Evolutionary conservation across 2,888 invertebrate genomes (phyloP).

Genomic region (Drosophila monieri): DNA sequence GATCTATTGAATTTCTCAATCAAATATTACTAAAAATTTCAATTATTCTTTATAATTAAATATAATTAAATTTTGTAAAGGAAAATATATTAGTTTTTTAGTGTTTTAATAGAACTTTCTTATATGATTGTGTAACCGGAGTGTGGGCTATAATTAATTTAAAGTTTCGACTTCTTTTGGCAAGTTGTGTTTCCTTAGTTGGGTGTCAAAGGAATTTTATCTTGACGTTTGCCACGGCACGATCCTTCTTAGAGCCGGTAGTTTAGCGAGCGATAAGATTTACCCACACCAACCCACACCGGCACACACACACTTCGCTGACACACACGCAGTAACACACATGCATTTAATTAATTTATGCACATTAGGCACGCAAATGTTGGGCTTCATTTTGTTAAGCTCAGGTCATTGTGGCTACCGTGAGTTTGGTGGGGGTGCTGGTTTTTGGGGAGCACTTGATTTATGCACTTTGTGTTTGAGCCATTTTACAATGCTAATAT

Average conservation of each 20-base stretch:
- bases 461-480: constrained; percentile 63
- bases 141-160: constrained; percentile 66
- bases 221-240: constrained; percentile 46
- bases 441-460: constrained; percentile 55
- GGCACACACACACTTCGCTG: neutral
- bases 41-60: neutral
- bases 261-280: constrained; percentile 67
- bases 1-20: too few relatives aligned
- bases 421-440: constrained; percentile 13
- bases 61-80: too few relatives aligned
- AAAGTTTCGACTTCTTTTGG: constrained; percentile 58
- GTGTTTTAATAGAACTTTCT: neutral
- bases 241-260: constrained; percentile 65
- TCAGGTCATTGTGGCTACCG: constrained; percentile 33
- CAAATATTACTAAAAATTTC: too few relatives aligned
- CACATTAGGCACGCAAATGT: constrained; percentile 69
- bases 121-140: neutral
- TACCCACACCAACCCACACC: constrained; percentile 14
- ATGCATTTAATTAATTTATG: constrained; percentile 68
- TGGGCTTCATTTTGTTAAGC: constrained; percentile 47
- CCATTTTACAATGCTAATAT: constrained; percentile 64
- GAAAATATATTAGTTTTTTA: neutral
- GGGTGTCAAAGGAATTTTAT: constrained; percentile 53
- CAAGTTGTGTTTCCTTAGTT: constrained; percentile 49
- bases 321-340: constrained; percentile 8